These are phyloP conservation scores for Tachysurus fulvidraco DNA, from an alignment of 2,113 vertebrate genomes.

Conservation along the genomic window DNA sequence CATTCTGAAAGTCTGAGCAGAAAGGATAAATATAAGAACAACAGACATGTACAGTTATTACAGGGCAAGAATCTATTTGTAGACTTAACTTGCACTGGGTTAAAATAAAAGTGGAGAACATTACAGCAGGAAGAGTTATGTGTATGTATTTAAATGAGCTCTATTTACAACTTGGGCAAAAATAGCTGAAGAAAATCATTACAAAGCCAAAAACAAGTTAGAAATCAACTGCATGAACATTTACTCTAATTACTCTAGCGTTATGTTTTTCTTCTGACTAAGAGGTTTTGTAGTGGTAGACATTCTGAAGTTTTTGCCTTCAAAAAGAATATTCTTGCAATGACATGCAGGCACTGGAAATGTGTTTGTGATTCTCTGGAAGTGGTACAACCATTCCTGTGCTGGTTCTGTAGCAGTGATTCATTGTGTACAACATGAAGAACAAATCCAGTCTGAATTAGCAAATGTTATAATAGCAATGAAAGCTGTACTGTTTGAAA, in stretches of 20 bases:
- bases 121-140: not conserved
- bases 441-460: slow-evolving; percentile 14
- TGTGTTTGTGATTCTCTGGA: not conserved
- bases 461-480: not conserved
- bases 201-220: not conserved
- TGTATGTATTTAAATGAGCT: not conserved
- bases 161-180: not conserved
- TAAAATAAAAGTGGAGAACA: not conserved
- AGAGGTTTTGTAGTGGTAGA: not conserved
- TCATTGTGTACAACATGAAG: not conserved
- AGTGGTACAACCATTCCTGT: not conserved
- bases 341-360: not conserved
- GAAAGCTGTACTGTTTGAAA: not conserved
- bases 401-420: not conserved
- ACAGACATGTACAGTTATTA: not conserved
- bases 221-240: slow-evolving; percentile 7
- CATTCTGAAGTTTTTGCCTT: not conserved
- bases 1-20: slow-evolving; percentile 40
- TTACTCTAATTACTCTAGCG: not conserved
- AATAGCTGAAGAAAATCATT: not conserved
- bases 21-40: not conserved
- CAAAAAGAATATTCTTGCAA: not conserved
- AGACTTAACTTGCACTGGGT: not conserved
- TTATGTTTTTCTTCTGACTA: not conserved
- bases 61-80: not conserved